These are phyloP conservation scores for Tapera naevia DNA, from an alignment of 2,797 vertebrate species.

Conservation along the genomic window DNA sequence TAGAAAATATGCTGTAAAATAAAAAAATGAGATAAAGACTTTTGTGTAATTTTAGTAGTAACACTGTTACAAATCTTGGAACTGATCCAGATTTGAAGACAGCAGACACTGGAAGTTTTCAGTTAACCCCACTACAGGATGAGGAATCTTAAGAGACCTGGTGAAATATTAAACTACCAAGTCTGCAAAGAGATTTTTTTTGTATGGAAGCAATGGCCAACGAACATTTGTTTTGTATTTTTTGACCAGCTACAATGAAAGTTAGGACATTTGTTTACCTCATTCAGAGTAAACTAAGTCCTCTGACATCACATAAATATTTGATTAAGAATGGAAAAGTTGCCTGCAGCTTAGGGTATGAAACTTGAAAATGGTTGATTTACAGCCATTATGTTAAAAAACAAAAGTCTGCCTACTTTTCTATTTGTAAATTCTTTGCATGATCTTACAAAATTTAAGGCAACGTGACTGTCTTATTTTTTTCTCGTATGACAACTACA, in stretches of 20 bases:
- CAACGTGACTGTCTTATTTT: not conserved
- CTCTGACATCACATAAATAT: not conserved
- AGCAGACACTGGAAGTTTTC: not conserved
- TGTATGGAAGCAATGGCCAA: not conserved
- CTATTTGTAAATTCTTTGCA: not conserved
- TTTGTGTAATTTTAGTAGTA: not conserved
- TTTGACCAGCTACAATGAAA: not conserved
- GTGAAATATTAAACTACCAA: not conserved
- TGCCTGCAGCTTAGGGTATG: not conserved
- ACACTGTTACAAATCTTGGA: not conserved
- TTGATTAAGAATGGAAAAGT: not conserved
- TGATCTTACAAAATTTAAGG: not conserved
- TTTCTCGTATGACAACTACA: not conserved
- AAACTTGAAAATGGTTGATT: not conserved
- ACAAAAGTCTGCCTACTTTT: not conserved
- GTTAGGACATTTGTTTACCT: not conserved
- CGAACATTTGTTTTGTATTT: not conserved
- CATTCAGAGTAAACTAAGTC: not conserved
- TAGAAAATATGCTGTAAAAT: not conserved
- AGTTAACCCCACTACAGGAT: not conserved
- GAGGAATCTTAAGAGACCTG: not conserved
- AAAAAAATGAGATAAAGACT: not conserved
- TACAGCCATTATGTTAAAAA: not conserved
- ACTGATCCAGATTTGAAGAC: not conserved
- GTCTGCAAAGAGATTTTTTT: not conserved